Conservation (phyloP, 2,113 vertebrate genomes). For the Dicrurus megarhynchus region DNA sequence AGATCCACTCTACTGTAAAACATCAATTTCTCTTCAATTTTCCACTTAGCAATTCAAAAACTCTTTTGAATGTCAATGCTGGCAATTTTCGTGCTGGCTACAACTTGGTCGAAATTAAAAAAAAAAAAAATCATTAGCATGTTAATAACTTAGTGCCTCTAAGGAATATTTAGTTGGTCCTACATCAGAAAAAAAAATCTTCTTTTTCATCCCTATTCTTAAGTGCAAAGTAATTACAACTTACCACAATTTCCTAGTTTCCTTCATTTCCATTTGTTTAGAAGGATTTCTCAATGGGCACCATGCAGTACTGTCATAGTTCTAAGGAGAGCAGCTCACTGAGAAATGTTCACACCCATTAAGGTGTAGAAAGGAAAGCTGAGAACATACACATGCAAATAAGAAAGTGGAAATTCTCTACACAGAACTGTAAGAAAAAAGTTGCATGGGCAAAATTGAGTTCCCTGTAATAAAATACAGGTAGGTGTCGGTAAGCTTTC, state of each 20-base stretch:
- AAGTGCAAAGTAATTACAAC: neutral
- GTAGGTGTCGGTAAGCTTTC: neutral
- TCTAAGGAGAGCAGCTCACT: neutral
- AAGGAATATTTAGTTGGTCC: neutral
- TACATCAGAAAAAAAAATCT: neutral
- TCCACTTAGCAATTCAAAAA: conserved; percentile 37
- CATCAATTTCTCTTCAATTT: conserved; percentile 31
- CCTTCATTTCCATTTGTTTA: neutral
- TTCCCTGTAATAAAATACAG: neutral
- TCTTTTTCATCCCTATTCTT: neutral
- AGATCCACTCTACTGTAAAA: neutral
- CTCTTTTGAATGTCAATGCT: neutral
- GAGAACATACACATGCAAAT: neutral
- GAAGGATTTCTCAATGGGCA: neutral
- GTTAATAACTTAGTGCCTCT: neutral
- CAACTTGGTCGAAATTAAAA: neutral
- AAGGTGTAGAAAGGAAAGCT: neutral
- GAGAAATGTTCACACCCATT: neutral
- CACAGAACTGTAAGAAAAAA: neutral
- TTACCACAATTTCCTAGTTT: neutral
- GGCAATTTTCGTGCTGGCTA: neutral
- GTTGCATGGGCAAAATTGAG: neutral
- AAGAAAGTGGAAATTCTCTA: neutral
- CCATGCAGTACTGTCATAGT: neutral
- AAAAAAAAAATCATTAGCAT: neutral